Conservation (phyloP, 2,888 invertebrate species). For the Periphyllus acericola region DNA sequence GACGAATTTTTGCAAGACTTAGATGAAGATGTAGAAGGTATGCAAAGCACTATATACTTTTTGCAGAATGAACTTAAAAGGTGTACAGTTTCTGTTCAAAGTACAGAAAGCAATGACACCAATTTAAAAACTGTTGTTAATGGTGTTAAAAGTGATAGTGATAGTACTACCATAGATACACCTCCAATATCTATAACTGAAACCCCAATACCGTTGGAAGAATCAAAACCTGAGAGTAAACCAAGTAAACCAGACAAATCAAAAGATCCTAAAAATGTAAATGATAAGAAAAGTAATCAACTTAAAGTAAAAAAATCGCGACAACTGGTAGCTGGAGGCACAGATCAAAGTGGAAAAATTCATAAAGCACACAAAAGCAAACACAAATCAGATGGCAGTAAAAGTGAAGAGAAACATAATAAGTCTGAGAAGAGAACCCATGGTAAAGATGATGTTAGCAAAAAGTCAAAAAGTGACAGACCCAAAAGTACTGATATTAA, state of each 20-base stretch:
- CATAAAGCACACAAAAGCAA: slow-evolving; percentile 35
- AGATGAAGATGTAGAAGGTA: slow-evolving; percentile 97
- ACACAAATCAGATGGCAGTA: slow-evolving; percentile 35
- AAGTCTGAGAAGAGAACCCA: slow-evolving; percentile 51
- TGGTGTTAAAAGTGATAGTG: slow-evolving; percentile 27
- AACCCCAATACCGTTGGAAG: not conserved
- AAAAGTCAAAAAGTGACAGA: slow-evolving; percentile 39
- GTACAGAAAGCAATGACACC: slow-evolving; percentile 38
- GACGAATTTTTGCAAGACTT: slow-evolving; percentile 95
- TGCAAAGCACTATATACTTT: slow-evolving; percentile 96
- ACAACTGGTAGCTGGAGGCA: not conserved
- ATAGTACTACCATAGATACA: not conserved
- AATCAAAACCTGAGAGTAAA: slow-evolving; percentile 29
- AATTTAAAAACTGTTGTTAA: slow-evolving; percentile 28
- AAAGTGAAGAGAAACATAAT: slow-evolving; percentile 34
- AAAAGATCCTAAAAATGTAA: slow-evolving; percentile 29
- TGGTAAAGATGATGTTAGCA: slow-evolving; percentile 33
- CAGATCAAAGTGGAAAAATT: not conserved
- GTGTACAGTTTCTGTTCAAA: slow-evolving; percentile 70
- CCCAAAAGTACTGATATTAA: slow-evolving; percentile 41
- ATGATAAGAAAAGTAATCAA: not conserved
- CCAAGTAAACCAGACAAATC: slow-evolving; percentile 28
- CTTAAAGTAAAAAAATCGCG: slow-evolving; percentile 31
- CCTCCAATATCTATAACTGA: slow-evolving; percentile 5
- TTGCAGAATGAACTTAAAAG: slow-evolving; percentile 92